phyloP scores from a whole-genome alignment of 2,888 invertebrate genomes.

The Fragum whitleyi region DNA sequence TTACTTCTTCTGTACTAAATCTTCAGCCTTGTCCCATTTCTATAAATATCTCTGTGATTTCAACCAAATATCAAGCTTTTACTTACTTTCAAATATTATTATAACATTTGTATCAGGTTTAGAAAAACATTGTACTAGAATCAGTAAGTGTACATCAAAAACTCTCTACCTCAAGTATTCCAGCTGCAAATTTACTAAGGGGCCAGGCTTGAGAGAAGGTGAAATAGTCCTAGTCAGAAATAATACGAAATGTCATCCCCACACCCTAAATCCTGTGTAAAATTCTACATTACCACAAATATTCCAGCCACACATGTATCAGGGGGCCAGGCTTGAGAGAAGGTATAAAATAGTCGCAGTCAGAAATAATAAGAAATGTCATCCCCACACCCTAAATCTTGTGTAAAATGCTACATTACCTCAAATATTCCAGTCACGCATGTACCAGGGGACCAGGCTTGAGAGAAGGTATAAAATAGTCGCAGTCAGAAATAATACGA shows the following conservation, averaged over 20 bases:
- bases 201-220: slow-evolving; percentile 57
- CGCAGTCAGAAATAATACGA: slow-evolving; percentile 25
- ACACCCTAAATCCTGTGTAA: too few species aligned
- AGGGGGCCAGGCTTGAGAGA: slow-evolving; percentile 56
- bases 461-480: slow-evolving; percentile 52
- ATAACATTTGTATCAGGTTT: too few species aligned
- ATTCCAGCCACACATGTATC: slow-evolving; percentile 51
- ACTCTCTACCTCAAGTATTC: slow-evolving; percentile 30
- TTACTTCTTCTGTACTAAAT: too few species aligned
- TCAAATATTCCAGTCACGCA: slow-evolving; percentile 44
- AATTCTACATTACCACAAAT: slow-evolving; percentile 29
- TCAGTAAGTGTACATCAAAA: too few species aligned
- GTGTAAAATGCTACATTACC: slow-evolving; percentile 24
- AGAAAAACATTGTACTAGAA: too few species aligned
- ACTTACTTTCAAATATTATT: background rate
- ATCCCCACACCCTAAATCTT: too few species aligned
- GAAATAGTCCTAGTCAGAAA: slow-evolving; percentile 48
- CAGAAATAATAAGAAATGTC: background rate
- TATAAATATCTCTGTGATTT: too few species aligned
- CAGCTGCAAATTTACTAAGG: slow-evolving; percentile 52
- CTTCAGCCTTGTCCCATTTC: too few species aligned
- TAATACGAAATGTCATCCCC: too few species aligned
- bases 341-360: slow-evolving; percentile 56
- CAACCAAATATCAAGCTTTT: background rate
- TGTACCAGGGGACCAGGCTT: slow-evolving; percentile 56